Evolutionary conservation across 2,888 invertebrate genomes (phyloP), one percentile per base, ranked within the genome.

Genomic region (Priocnemis perturbator): DNA sequence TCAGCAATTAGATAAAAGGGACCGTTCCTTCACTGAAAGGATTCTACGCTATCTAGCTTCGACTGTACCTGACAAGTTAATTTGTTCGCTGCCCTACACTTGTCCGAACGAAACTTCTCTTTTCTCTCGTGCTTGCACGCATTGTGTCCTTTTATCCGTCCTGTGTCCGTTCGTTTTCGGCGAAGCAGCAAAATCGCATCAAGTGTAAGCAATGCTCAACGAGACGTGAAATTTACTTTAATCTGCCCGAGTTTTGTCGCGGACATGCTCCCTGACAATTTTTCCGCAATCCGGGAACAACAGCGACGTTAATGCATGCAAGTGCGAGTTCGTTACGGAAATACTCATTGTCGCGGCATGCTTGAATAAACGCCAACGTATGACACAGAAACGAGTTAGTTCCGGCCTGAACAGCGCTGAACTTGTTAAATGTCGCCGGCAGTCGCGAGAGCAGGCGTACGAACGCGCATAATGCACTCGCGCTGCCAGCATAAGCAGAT

Each of bases 341-440:
- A 50, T 19, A 50, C 50, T 20, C 17, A 50, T 20, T 19, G 20
- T 20, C 50, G 50, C 50, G 50, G 20, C 50, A 15, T n/a, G 17
- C 20, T 50, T 20, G 50, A 20, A 50, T 37, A 37, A 37, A 37
- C 37, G 37, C 37, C n/a, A 17, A n/a, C 50, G 50, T 20, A 20
- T 19, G 19, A 20, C 50, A 50, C 50, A 50, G 20, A 17, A 50
- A 50, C 50, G 50, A 50, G 50, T 50, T 50, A 17, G 50, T 50
- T 50, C 50, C 50, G 17, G 50, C 17, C 20, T 50, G 11, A 15
- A n/a, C 50, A 17, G 50, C 20, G 50, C 7, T n/a, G 17, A 50
- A 50, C 50, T 50, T 50, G 50, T 50, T 50, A 50, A 50, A 50
- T 20, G 50, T 50, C 50, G 19, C 19, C 20, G 19, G 17, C 50